Evolutionary conservation across 2,113 vertebrate genomes (phyloP).

Genomic region (Coptodon bakossiorum): DNA sequence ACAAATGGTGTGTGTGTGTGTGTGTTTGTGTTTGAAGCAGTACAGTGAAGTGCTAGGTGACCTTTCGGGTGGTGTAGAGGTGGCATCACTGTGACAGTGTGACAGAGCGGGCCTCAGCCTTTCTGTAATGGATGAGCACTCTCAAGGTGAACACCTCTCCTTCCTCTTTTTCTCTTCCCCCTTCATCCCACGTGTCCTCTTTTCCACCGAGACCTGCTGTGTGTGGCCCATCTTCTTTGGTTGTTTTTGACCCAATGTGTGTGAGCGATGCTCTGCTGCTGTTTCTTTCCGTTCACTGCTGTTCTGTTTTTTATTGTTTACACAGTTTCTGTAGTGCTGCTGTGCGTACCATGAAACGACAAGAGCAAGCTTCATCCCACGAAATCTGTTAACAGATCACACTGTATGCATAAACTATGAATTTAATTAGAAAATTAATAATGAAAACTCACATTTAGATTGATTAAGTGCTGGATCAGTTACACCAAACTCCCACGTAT

Average conservation of each 20-base stretch:
- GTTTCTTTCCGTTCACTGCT: background rate
- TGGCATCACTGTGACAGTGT: conserved; percentile 73
- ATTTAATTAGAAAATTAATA: background rate
- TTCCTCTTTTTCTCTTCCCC: conserved; percentile 17
- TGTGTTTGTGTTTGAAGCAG: conserved; percentile 30
- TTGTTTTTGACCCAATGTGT: conserved; percentile 46
- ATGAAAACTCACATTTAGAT: background rate
- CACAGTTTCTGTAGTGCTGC: background rate
- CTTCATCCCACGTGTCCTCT: conserved; percentile 40
- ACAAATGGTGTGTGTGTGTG: background rate
- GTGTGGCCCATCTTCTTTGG: conserved; percentile 25
- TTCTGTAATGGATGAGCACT: conserved; percentile 76
- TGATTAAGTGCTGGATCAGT: background rate
- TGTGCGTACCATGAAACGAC: background rate
- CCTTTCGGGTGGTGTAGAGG: conserved; percentile 71
- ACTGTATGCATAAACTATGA: background rate
- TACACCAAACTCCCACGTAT: background rate
- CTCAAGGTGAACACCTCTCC: conserved; percentile 73
- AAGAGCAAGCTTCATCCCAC: background rate
- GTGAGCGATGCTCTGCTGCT: conserved; percentile 15
- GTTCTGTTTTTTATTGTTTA: background rate
- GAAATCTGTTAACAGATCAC: background rate
- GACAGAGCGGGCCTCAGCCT: conserved; percentile 72
- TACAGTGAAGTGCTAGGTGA: conserved; percentile 62
- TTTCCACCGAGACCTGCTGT: conserved; percentile 32